These are phyloP conservation scores for Apodemus speciosus DNA, from an alignment of 2,113 vertebrate genomes.

Conservation along the genomic window DNA sequence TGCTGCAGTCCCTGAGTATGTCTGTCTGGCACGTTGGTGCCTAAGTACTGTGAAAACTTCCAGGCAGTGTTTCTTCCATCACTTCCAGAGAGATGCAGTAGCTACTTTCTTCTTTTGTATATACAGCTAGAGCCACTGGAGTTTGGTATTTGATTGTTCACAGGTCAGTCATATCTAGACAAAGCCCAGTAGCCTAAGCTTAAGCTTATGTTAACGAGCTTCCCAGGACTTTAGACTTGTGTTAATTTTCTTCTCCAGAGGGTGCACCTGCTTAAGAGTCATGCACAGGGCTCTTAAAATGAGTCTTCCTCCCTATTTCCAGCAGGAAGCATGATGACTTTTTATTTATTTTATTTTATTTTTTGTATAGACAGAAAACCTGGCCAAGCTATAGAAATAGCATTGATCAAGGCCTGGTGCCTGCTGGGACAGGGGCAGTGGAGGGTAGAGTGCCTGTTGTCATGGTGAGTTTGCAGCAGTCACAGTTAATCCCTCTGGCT, in stretches of 20 bases:
- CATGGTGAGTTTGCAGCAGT: too few species aligned
- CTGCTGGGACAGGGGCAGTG: background rate
- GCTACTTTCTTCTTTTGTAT: background rate
- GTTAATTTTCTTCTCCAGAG: background rate
- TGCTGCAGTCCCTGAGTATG: too few species aligned
- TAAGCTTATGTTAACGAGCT: background rate
- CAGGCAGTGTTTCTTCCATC: background rate
- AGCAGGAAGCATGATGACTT: background rate
- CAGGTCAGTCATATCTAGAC: background rate
- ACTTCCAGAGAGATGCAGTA: background rate
- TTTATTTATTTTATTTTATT: background rate
- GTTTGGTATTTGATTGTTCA: background rate
- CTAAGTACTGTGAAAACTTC: background rate
- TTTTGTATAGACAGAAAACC: background rate
- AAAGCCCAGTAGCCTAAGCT: background rate
- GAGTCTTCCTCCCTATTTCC: rapidly evolving
- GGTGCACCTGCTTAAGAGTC: background rate
- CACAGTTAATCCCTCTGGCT: background rate
- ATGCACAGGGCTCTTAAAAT: background rate
- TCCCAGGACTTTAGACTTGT: background rate
- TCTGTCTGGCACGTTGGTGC: background rate
- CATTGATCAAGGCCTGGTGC: background rate
- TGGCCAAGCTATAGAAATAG: background rate
- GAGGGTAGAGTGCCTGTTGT: background rate
- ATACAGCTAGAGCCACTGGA: too few species aligned